These are phyloP conservation scores for Agrochola circellaris DNA, from an alignment of 2,888 invertebrate genomes.

Conservation along the genomic window DNA sequence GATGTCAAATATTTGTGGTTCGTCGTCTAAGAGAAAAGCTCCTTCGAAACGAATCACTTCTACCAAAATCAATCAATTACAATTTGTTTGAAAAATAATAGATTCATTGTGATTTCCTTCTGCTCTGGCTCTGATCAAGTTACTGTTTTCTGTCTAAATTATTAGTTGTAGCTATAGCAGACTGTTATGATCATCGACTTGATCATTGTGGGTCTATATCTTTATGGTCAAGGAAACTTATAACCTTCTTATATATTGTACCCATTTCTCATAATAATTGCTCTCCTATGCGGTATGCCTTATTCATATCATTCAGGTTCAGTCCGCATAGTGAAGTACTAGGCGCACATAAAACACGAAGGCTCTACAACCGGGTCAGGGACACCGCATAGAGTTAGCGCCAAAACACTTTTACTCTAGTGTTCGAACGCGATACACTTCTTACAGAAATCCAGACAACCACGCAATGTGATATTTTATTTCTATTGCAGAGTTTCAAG, in stretches of 20 bases:
- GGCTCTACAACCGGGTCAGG: conserved; percentile 76
- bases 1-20: background rate
- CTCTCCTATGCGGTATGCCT: conserved; percentile 36
- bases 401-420: conserved; percentile 73
- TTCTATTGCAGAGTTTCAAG: conserved; percentile 50
- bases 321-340: conserved; percentile 65
- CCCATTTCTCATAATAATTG: conserved; percentile 28
- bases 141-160: conserved; percentile 21
- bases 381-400: conserved; percentile 77
- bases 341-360: conserved; percentile 70
- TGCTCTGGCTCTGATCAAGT: conserved; percentile 4
- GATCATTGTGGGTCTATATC: conserved; percentile 18
- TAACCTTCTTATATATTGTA: background rate
- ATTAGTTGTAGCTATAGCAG: background rate
- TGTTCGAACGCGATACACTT: conserved; percentile 51
- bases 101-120: background rate
- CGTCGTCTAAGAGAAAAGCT: background rate
- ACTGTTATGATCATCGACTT: conserved; percentile 15
- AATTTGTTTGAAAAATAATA: background rate
- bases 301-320: conserved; percentile 63
- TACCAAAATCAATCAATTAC: background rate
- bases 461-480: conserved; percentile 56
- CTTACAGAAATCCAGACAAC: conserved; percentile 46
- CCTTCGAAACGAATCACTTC: background rate
- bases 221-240: conserved; percentile 11